Base-by-base conservation (phyloP, 2,888 invertebrate genomes). In the Hyppa rectilinea region DNA sequence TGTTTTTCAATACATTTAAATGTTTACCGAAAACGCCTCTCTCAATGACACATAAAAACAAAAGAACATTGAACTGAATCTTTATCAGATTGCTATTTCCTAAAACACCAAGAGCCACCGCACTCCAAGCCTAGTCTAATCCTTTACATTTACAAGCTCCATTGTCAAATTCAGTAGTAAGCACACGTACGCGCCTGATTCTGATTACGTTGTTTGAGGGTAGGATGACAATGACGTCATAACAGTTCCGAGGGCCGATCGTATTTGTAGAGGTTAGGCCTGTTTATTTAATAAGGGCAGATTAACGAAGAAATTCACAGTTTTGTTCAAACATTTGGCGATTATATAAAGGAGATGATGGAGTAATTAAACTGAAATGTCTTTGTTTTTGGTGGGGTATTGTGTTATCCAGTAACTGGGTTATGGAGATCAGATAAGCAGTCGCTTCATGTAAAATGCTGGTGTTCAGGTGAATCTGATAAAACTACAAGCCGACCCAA, bases 231-330 rank as follows among this genome's bases (percentile, higher is more conserved):
- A 83, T 83, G 85, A 78, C 70, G 64, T 78, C 78, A 80, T 83
- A 80, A 80, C 83, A 61, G 62, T 77, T 55, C 40, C 53, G 61
- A 67, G 83, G 83, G 85, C 72, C 63, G 81, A 81, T 83, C 29
- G 70, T 85, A 83, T 83, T 83, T 83, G 75, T 56, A 52, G 40
- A 80, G 75, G 78, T 70, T 58, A 66, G 43, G 59, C 61, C 23
- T 56, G 65, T 81, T 84, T 75, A 56, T 79, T 70, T 74, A 74
- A 78, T 78, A 78, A 65, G 67, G 71, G 50, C 26, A 60, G 69
- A 84, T 83, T 78, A 78, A 80, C 71, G 71, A 74, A 83, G 78
- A 69, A 83, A 78, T 85, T 84, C 74, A 50, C 74, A 59, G 72
- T 67, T 67, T 17, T 61, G 82, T 78, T 67, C 59, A 71, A 79